phyloP scores from a whole-genome alignment of 2,888 invertebrate species.

The Megamerina dolium region DNA sequence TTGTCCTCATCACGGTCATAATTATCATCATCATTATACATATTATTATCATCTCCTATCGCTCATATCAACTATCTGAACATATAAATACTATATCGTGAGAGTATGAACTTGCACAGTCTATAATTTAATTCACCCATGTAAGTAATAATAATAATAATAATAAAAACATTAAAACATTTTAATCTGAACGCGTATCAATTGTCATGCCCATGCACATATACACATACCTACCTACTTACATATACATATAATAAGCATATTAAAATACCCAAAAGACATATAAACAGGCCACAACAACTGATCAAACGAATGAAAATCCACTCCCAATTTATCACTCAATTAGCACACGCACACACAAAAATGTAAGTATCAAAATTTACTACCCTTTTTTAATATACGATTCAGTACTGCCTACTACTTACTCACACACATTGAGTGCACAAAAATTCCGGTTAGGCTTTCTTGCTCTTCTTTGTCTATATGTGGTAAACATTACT shows the following conservation, averaged over 20 bases:
- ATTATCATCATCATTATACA: no score
- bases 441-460: not conserved
- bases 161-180: slow-evolving; percentile 44
- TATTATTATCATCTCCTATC: slow-evolving; percentile 3
- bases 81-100: no score
- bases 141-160: no score
- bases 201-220: slow-evolving; percentile 24
- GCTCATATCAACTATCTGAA: no score
- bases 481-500: not conserved
- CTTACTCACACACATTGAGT: not conserved
- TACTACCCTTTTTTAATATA: slow-evolving; percentile 24
- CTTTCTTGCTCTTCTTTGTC: not conserved
- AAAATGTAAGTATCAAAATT: slow-evolving; percentile 35
- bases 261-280: no score
- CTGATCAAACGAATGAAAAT: no score
- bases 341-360: slow-evolving; percentile 46
- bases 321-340: slow-evolving; percentile 46
- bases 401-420: slow-evolving; percentile 16
- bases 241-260: slow-evolving; percentile 12
- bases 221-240: slow-evolving; percentile 8
- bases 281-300: not conserved
- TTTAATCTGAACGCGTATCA: slow-evolving; percentile 41
- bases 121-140: slow-evolving; percentile 14
- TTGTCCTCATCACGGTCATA: no score
- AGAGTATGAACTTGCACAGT: slow-evolving; percentile 5